phyloP scores from a whole-genome alignment of 2,888 invertebrate species.

The Abscondita cerata region DNA sequence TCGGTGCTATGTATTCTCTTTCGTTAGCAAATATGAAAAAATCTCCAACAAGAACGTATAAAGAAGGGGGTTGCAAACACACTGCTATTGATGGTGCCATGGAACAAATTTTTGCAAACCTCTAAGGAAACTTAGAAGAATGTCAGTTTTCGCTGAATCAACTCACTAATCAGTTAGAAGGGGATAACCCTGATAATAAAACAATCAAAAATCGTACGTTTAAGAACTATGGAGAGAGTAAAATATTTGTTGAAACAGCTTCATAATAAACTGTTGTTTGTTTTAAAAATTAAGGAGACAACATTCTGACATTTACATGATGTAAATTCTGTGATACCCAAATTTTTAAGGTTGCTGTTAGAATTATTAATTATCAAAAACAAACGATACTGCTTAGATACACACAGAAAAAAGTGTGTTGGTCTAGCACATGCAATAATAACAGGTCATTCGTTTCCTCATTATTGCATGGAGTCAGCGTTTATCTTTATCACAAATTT shows the following conservation, averaged over 20 bases:
- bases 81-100: too few relatives aligned
- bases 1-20: conserved; percentile 21
- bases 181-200: not conserved
- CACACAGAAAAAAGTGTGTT: too few relatives aligned
- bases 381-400: too few relatives aligned
- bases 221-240: conserved; percentile 10
- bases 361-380: too few relatives aligned
- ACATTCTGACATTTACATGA: conserved; percentile 6
- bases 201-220: conserved; percentile 1
- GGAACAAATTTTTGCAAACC: conserved; percentile 21
- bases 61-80: conserved; percentile 24
- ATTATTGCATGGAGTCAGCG: too few relatives aligned
- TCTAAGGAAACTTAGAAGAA: conserved; percentile 4
- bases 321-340: conserved; percentile 28
- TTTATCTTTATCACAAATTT: too few relatives aligned
- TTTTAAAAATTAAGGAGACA: conserved; percentile 1
- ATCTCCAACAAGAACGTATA: not conserved
- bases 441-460: too few relatives aligned
- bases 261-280: conserved; percentile 4
- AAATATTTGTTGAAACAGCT: not conserved
- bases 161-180: conserved; percentile 17
- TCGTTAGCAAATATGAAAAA: not conserved
- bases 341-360: not conserved
- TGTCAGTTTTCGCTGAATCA: conserved; percentile 25
- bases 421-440: too few relatives aligned